A percentile compares a stretch with the other conserved stretches of the same genome.
Conservation (phyloP, 35 echinoderm and acorn worm species). For the Lytechinus variegatus region DNA sequence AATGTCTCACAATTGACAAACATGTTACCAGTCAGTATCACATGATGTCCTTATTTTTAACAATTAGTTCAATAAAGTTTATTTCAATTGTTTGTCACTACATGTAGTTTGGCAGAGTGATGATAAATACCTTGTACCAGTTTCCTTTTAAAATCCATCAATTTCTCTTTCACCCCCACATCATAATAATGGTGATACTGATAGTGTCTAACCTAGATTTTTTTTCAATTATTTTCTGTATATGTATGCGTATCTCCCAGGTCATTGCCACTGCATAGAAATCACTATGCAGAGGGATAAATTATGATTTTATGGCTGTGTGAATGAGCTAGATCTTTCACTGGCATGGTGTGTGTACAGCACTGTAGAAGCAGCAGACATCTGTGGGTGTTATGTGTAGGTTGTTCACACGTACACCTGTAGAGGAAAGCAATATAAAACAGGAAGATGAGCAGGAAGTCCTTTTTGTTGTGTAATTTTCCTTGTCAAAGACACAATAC, state of each 20-base stretch:
- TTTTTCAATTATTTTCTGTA: not conserved
- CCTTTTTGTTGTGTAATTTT: constrained; percentile 14
- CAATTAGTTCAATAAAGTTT: no score
- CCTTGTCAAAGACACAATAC: not conserved
- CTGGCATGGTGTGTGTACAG: not conserved
- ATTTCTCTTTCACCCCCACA: not conserved
- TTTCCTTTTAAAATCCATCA: not conserved
- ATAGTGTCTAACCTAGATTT: not conserved
- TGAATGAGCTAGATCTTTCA: not conserved
- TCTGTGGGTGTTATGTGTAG: not conserved
- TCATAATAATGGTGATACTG: not conserved
- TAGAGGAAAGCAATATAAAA: not conserved
- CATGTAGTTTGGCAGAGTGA: no score
- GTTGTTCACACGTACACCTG: not conserved
- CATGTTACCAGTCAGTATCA: no score
- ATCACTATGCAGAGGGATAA: not conserved
- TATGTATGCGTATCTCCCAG: not conserved
- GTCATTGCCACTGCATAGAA: not conserved
- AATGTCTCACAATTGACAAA: no score
- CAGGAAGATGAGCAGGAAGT: constrained; percentile 9
- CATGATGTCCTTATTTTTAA: no score
- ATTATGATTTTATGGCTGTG: not conserved
- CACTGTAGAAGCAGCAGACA: not conserved
- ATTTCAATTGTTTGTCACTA: no score
- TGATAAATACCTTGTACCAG: no score